Evolutionary conservation across 2,797 vertebrate genomes (phyloP).

Genomic region (Liasis olivaceus): DNA sequence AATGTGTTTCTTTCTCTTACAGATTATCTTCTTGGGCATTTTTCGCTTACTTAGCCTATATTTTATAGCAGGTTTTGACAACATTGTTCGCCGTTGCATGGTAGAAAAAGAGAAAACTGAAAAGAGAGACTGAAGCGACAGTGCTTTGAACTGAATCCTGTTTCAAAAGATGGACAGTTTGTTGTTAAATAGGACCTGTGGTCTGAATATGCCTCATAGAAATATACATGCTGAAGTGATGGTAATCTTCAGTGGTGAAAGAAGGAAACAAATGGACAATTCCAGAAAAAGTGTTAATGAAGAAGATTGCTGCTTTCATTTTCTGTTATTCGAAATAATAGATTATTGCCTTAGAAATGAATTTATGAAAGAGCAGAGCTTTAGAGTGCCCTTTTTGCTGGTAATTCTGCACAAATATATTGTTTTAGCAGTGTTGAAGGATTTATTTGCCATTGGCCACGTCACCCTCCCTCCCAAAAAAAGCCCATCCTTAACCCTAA

Average conservation of each 20-base stretch:
- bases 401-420: slow-evolving; percentile 59
- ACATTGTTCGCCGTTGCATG: slow-evolving; percentile 97
- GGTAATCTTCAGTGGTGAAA: slow-evolving; percentile 61
- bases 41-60: slow-evolving; percentile 94
- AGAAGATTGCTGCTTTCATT: slow-evolving; percentile 21
- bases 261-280: slow-evolving; percentile 40
- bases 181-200: slow-evolving; percentile 69
- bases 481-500: not conserved
- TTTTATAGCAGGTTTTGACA: slow-evolving; percentile 97
- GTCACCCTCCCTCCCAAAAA: not conserved
- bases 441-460: not conserved
- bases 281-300: slow-evolving; percentile 51
- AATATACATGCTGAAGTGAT: slow-evolving; percentile 43
- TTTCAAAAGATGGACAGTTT: slow-evolving; percentile 64
- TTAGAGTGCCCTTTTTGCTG: not conserved
- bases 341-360: slow-evolving; percentile 13
- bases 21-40: slow-evolving; percentile 97
- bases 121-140: slow-evolving; percentile 84
- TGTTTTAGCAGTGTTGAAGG: slow-evolving; percentile 5
- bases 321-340: slow-evolving; percentile 36
- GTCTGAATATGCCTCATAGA: slow-evolving; percentile 55
- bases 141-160: slow-evolving; percentile 58
- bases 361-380: slow-evolving; percentile 32
- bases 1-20: slow-evolving; percentile 54
- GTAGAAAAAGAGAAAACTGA: slow-evolving; percentile 89